Evolutionary conservation across 2,888 invertebrate species (phyloP).

Genomic region (Tuta absoluta): DNA sequence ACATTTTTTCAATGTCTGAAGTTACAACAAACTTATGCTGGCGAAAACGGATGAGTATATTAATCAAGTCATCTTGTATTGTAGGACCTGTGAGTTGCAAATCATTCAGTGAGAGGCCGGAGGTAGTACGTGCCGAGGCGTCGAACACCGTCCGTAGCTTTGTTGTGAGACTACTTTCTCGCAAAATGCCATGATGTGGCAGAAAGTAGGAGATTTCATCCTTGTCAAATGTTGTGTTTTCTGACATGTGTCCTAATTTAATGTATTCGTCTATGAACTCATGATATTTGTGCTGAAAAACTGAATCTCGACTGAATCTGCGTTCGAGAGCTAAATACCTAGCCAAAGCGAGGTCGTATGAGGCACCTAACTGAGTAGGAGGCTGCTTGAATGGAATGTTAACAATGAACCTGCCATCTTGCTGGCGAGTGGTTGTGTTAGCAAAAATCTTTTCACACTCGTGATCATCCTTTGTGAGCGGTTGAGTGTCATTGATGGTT

Average conservation of each 20-base stretch:
- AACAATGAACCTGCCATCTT: slow-evolving; percentile 35
- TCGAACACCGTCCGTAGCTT: too few relatives aligned
- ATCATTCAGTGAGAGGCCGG: too few relatives aligned
- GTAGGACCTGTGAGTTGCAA: too few relatives aligned
- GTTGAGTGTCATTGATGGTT: slow-evolving; percentile 18
- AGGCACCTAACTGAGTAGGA: slow-evolving; percentile 32
- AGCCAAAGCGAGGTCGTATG: slow-evolving; percentile 22
- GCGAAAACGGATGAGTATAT: too few relatives aligned
- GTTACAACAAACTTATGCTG: too few relatives aligned
- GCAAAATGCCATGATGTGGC: too few relatives aligned
- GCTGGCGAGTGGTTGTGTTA: slow-evolving; percentile 31
- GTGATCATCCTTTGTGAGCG: slow-evolving; percentile 35
- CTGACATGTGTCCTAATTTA: slow-evolving; percentile 24
- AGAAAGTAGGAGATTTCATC: too few relatives aligned
- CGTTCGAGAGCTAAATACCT: slow-evolving; percentile 27
- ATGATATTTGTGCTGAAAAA: background rate
- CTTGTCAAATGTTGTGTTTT: too few relatives aligned
- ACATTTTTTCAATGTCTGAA: too few relatives aligned
- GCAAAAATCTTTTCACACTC: slow-evolving; percentile 33
- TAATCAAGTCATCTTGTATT: too few relatives aligned
- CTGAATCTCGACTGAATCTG: background rate
- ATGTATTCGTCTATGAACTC: slow-evolving; percentile 22
- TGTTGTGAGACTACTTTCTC: too few relatives aligned
- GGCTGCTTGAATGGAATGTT: slow-evolving; percentile 31
- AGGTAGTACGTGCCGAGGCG: too few relatives aligned